These are phyloP conservation scores for Ormyrus nitidulus DNA, from an alignment of 2,888 invertebrate species.

Conservation along the genomic window DNA sequence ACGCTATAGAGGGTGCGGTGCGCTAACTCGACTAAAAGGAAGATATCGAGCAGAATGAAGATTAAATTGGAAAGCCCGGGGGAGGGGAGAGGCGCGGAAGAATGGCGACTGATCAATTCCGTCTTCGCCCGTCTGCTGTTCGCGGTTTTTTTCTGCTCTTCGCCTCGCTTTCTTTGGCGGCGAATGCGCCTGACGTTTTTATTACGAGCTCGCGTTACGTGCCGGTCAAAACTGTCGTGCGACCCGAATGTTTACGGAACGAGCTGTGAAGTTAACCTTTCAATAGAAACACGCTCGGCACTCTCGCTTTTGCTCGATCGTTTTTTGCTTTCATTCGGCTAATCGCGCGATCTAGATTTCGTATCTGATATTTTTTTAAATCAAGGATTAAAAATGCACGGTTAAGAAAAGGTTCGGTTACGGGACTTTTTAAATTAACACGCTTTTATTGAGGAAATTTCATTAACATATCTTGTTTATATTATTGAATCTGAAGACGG, in stretches of 20 bases:
- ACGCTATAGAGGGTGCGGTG: neutral
- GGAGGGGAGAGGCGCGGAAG: constrained; percentile 1
- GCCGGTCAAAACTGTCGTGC: neutral
- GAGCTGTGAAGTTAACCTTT: neutral
- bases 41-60: constrained; percentile 37
- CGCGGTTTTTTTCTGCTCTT: neutral
- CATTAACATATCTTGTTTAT: no score
- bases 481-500: no score
- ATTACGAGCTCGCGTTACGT: constrained; percentile 16
- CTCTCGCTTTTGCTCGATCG: no score
- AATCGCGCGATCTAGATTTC: no score
- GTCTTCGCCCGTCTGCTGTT: neutral
- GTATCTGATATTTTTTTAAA: no score
- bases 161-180: neutral
- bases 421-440: no score
- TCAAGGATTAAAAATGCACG: no score
- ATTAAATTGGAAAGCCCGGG: constrained; percentile 45
- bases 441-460: no score
- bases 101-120: constrained; percentile 34
- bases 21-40: constrained; percentile 10
- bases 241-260: neutral
- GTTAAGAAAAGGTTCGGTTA: no score
- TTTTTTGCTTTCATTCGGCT: no score
- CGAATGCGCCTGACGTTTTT: constrained; percentile 25
- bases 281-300: no score